Conservation (phyloP, 2,888 invertebrate species). For the Drosophila vallismaia region DNA sequence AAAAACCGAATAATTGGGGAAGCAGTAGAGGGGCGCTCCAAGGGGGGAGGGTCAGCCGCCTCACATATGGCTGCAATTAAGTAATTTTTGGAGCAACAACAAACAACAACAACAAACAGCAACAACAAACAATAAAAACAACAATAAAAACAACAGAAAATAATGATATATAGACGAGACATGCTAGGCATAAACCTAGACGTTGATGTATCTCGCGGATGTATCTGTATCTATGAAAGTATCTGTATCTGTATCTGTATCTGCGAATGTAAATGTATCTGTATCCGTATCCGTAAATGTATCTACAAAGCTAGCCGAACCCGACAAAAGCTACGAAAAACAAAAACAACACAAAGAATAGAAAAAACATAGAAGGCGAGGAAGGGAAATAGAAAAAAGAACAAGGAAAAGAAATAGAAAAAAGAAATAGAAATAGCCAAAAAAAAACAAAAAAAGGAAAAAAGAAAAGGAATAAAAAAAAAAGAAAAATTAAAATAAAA, state of each 20-base stretch:
- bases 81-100: slow-evolving; percentile 67
- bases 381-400: slow-evolving; percentile 9
- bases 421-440: slow-evolving; percentile 25
- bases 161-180: slow-evolving; percentile 58
- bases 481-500: neutral
- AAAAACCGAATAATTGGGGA: neutral
- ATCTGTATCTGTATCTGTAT: neutral
- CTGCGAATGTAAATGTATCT: neutral
- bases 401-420: slow-evolving; percentile 3
- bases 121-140: too few relatives aligned
- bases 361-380: neutral
- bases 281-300: slow-evolving; percentile 1
- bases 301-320: neutral
- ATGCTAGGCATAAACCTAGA: slow-evolving; percentile 35
- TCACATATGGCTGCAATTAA: slow-evolving; percentile 79
- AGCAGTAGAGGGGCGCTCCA: neutral
- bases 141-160: slow-evolving; percentile 22
- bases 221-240: neutral
- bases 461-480: slow-evolving; percentile 13
- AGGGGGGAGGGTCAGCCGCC: slow-evolving; percentile 4
- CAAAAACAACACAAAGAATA: slow-evolving; percentile 35
- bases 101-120: too few relatives aligned
- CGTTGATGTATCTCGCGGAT: neutral
- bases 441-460: slow-evolving; percentile 38
- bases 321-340: slow-evolving; percentile 36